Evolutionary conservation across 2,888 invertebrate species (phyloP), one percentile per base, ranked within the genome.

Genomic region (Drosophila parthenogenetica): DNA sequence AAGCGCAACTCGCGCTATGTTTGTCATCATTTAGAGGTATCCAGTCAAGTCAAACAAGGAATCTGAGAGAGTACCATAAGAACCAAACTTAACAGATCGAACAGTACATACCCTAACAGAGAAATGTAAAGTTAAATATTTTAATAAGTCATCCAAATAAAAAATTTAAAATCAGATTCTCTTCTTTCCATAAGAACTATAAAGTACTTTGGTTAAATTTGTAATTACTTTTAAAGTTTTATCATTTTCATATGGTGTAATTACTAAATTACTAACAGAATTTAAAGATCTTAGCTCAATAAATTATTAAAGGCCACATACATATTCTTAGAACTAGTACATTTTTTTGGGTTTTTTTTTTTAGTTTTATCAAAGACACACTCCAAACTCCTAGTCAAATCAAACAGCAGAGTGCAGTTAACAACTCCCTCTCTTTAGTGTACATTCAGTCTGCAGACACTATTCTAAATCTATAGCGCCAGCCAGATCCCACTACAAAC

Each of bases 11-110:
- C 65, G 64, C 82, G 68, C 77, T 73, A 76, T 86, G 78, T 90
- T 90, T 90, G 76, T 72, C 77, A 81, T 89, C 89, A 68, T 89
- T 90, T 90, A 89, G 90, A 85, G 79, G 71, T 69, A 74, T 22
- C 73, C 78, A 80, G 83, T 83, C 64, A 84, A 84, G 63, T 63
- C 84, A 84, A 84, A 84, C 69, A 84, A 58, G 13, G 13, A 45
- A 55, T 13, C 8, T 42, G 16, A 54, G 51, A 14, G 40, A 39
- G 39, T 50, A 14, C 25, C 40, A 22, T 29, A n/a, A 5, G 8
- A 11, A 32, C 17, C 0, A 19, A 8, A 22, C 16, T n/a, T 0
- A 0, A 3, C 1, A 10, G 29, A 43, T 3, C 25, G 61, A 42
- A 19, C 1, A 5, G 1, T 3, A 0, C 29, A 71, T 64, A 45